phyloP scores from a whole-genome alignment of 1,140 invertebrate genomes.

The Cydia pomonella region DNA sequence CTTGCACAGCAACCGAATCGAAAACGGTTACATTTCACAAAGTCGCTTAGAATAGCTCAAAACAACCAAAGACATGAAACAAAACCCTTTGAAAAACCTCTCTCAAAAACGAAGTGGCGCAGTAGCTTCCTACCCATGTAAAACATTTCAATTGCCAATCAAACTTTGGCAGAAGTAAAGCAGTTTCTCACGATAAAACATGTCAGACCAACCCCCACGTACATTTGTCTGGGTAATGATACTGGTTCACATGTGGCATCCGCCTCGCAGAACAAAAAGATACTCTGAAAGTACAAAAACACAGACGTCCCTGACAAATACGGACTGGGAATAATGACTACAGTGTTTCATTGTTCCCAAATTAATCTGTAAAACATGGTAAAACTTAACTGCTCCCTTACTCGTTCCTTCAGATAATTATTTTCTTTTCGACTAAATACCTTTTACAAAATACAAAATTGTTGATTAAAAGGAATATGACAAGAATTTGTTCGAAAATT shows the following conservation, averaged over 20 bases:
- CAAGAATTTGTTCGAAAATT: no score
- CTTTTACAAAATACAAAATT: no score
- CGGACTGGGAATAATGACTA: slow-evolving; percentile 8
- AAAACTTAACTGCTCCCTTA: no score
- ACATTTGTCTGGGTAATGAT: slow-evolving; percentile 24
- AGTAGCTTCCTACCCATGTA: not conserved
- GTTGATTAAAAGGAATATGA: no score
- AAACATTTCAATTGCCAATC: not conserved
- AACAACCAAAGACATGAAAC: no score
- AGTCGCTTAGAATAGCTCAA: no score
- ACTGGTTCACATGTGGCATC: slow-evolving; percentile 20
- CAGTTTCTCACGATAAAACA: slow-evolving; percentile 14
- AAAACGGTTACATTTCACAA: no score
- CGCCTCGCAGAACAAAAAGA: slow-evolving; percentile 18
- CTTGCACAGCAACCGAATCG: no score
- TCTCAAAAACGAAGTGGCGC: not conserved
- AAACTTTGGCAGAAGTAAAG: slow-evolving; percentile 11
- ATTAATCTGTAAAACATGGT: not conserved
- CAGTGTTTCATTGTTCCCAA: not conserved
- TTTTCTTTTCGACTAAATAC: no score
- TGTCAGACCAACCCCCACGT: slow-evolving; percentile 7
- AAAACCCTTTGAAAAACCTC: no score
- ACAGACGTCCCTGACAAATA: slow-evolving; percentile 19
- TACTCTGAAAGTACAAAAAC: slow-evolving; percentile 5
- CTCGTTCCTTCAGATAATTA: no score